Percentiles rank a stretch among this genome's conserved stretches.
These are phyloP conservation scores for Asbolus verrucosus DNA, from an alignment of 1,140 invertebrate species.

Conservation along the genomic window DNA sequence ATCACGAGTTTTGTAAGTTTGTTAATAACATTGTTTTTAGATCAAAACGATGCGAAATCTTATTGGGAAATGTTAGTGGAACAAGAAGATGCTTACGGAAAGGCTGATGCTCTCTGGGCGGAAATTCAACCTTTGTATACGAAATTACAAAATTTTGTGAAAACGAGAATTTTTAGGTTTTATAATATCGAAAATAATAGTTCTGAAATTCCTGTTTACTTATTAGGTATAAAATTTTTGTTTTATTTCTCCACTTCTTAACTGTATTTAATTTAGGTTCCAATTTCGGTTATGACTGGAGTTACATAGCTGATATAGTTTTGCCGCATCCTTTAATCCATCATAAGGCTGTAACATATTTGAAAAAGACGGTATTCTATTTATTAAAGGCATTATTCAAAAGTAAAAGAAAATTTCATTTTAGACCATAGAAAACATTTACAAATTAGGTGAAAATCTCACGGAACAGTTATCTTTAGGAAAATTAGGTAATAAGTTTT, in stretches of 20 bases:
- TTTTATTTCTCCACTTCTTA: slow-evolving; percentile 7
- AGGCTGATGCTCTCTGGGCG: slow-evolving; percentile 68
- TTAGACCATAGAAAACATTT: slow-evolving; percentile 61
- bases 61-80: slow-evolving; percentile 73
- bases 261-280: slow-evolving; percentile 65
- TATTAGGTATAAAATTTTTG: slow-evolving; percentile 67
- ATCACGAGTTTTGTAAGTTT: slow-evolving; percentile 20
- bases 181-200: slow-evolving; percentile 57
- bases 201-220: slow-evolving; percentile 67
- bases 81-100: slow-evolving; percentile 67
- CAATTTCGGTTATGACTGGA: slow-evolving; percentile 72
- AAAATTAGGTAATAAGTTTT: slow-evolving; percentile 67
- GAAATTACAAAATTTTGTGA: slow-evolving; percentile 70
- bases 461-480: slow-evolving; percentile 66
- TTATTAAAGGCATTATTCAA: not conserved
- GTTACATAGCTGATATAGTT: slow-evolving; percentile 68
- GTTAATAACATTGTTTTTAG: slow-evolving; percentile 56
- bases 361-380: slow-evolving; percentile 69
- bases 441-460: slow-evolving; percentile 67
- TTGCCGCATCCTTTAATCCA: slow-evolving; percentile 70
- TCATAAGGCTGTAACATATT: slow-evolving; percentile 69
- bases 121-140: slow-evolving; percentile 68
- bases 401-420: slow-evolving; percentile 36
- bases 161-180: slow-evolving; percentile 61
- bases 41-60: slow-evolving; percentile 63